phyloP scores from a whole-genome alignment of 2,888 invertebrate species.

The Microctonus aethiopoides region DNA sequence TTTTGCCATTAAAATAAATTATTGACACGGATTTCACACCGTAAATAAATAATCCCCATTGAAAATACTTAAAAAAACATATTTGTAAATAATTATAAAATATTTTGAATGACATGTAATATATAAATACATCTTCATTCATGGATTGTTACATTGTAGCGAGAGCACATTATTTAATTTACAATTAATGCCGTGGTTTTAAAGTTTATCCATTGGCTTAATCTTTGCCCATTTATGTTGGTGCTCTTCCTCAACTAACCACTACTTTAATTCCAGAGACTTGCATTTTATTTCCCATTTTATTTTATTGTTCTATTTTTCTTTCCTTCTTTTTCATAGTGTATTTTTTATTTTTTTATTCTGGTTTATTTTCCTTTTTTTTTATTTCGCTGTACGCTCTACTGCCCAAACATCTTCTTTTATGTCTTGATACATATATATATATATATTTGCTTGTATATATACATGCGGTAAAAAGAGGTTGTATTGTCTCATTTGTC shows the following conservation, averaged over 20 bases:
- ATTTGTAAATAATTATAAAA: neutral
- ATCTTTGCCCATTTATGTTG: conserved; percentile 22
- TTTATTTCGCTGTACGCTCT: conserved; percentile 9
- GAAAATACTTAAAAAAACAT: neutral
- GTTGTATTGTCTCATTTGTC: conserved; percentile 31
- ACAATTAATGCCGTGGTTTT: neutral
- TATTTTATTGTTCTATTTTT: neutral
- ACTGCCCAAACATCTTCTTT: conserved; percentile 30
- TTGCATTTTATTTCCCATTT: conserved; percentile 25
- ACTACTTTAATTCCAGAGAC: conserved; percentile 24
- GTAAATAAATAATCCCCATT: no score
- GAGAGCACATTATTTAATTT: neutral
- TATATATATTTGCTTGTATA: neutral
- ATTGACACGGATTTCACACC: no score
- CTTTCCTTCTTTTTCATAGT: neutral
- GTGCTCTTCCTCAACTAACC: conserved; percentile 6
- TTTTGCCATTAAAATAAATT: neutral
- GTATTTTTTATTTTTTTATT: neutral
- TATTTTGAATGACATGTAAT: conserved; percentile 2
- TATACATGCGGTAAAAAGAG: conserved; percentile 21
- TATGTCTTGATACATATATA: neutral
- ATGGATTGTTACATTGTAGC: neutral
- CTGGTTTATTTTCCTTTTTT: neutral
- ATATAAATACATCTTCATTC: neutral
- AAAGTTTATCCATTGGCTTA: neutral